Evolutionary conservation across 2,113 vertebrate species (phyloP).

Genomic region (Climacteris rufus): DNA sequence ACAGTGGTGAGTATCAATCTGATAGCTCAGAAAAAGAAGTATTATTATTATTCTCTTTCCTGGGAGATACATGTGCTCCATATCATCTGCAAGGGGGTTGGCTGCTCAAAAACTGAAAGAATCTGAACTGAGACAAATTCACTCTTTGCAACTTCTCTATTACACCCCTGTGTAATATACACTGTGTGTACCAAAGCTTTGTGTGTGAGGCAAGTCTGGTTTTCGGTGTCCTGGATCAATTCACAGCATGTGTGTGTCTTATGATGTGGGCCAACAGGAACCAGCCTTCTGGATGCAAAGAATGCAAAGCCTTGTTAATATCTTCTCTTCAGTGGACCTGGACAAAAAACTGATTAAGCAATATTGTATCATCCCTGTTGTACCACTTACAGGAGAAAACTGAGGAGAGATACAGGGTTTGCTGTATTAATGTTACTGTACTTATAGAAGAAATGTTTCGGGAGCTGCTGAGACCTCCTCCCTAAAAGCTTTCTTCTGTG

Average conservation of each 20-base stretch:
- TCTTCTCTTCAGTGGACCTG: background rate
- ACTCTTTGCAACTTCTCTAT: background rate
- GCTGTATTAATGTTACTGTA: background rate
- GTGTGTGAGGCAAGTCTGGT: background rate
- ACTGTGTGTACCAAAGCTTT: background rate
- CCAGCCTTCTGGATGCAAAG: background rate
- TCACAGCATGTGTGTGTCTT: background rate
- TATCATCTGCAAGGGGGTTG: background rate
- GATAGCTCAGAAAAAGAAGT: background rate
- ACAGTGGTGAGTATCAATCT: background rate
- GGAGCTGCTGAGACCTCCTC: background rate
- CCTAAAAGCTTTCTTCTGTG: background rate
- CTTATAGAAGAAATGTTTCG: background rate
- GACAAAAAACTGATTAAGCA: background rate
- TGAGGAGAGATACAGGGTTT: background rate
- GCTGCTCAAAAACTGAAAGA: background rate
- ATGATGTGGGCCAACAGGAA: background rate
- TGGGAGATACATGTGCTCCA: background rate
- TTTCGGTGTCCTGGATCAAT: background rate
- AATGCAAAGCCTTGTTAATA: background rate
- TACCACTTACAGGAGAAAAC: background rate
- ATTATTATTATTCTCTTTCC: background rate
- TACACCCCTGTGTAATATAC: background rate
- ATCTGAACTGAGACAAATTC: background rate
- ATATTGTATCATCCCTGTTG: fast-evolving